These are phyloP conservation scores for Philopotamus ludificatus DNA, from an alignment of 1,140 invertebrate species.

Conservation along the genomic window DNA sequence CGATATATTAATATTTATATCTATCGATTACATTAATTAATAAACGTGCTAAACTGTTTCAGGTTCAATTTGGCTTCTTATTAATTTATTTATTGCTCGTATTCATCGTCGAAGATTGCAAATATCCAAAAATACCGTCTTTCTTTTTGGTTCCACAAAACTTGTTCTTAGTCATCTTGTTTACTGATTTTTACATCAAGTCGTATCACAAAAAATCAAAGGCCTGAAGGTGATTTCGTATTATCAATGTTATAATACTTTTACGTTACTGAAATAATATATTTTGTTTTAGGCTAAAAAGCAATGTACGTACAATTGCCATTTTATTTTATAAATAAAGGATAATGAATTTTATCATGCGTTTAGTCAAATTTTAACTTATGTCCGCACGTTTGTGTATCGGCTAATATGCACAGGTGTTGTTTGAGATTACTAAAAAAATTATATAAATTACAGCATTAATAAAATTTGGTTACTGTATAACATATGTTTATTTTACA, in stretches of 20 bases:
- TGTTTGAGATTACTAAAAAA: too few species aligned
- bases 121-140: slow-evolving; percentile 56
- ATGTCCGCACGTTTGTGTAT: too few species aligned
- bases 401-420: too few species aligned
- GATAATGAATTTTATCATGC: background rate
- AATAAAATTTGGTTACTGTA: too few species aligned
- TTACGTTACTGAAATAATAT: too few species aligned
- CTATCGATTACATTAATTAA: background rate
- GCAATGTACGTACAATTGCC: too few species aligned
- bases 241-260: too few species aligned
- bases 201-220: slow-evolving; percentile 55
- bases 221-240: too few species aligned
- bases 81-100: slow-evolving; percentile 59
- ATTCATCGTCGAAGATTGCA: slow-evolving; percentile 60
- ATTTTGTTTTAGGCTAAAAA: too few species aligned
- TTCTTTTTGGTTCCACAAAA: slow-evolving; percentile 53
- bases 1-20: too few species aligned
- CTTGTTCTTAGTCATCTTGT: slow-evolving; percentile 64
- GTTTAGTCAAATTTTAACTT: background rate
- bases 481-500: too few species aligned
- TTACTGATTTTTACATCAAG: slow-evolving; percentile 69
- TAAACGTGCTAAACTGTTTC: slow-evolving; percentile 40
- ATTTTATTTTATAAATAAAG: background rate
- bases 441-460: too few species aligned
- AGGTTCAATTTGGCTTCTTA: slow-evolving; percentile 64